These are phyloP conservation scores for Saguinus oedipus DNA, from an alignment of 2,797 vertebrate genomes.

Conservation along the genomic window DNA sequence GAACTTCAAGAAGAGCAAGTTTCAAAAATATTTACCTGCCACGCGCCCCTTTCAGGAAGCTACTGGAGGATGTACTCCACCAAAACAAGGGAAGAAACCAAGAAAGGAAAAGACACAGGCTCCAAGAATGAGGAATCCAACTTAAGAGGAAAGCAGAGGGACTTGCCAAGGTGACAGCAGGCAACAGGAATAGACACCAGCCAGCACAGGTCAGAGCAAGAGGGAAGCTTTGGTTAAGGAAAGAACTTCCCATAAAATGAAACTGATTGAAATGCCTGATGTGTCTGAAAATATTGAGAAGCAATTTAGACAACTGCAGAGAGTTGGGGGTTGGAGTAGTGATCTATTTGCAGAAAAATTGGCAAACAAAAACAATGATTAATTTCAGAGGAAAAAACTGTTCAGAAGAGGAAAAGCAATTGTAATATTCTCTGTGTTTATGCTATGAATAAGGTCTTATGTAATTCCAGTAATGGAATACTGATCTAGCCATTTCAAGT, in stretches of 20 bases:
- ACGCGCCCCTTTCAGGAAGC: neutral
- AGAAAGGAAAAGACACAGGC: neutral
- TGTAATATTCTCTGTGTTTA: neutral
- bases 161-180: neutral
- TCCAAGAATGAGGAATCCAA: neutral
- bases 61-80: neutral
- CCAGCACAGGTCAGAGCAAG: neutral
- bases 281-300: neutral
- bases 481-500: neutral
- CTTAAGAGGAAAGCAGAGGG: neutral
- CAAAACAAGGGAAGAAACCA: neutral
- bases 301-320: neutral
- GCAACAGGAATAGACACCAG: neutral
- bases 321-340: neutral
- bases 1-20: neutral
- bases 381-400: neutral
- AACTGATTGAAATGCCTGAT: neutral
- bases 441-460: neutral
- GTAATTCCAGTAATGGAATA: neutral
- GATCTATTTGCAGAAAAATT: neutral
- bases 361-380: neutral
- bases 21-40: neutral
- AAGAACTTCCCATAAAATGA: neutral
- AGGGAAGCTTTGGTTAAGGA: neutral
- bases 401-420: neutral